Conservation (phyloP, 2,113 vertebrate species). For the Megaleporinus macrocephalus region DNA sequence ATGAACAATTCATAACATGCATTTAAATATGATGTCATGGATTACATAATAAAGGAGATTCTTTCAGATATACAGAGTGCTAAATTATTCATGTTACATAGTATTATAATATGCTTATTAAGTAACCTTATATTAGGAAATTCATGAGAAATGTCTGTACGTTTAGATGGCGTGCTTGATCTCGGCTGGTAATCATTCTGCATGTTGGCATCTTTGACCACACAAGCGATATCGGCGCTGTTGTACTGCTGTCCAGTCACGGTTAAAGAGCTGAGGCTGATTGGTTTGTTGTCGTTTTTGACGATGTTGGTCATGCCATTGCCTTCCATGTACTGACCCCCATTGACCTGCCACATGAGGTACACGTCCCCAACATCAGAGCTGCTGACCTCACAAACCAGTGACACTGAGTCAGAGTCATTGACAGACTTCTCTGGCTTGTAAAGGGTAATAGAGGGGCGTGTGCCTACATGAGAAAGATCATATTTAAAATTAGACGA, state of each 20-base stretch:
- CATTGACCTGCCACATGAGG: conserved; percentile 8
- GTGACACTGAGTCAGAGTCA: not conserved
- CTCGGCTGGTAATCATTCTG: accelerated
- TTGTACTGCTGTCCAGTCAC: not conserved
- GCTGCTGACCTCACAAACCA: conserved; percentile 40
- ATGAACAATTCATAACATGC: too few species aligned
- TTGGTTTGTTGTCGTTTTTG: not conserved
- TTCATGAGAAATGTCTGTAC: not conserved
- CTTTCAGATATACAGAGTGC: too few species aligned
- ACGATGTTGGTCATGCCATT: not conserved
- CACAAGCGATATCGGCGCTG: not conserved
- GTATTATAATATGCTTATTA: too few species aligned
- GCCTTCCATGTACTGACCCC: not conserved
- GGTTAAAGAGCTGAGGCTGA: conserved; percentile 31
- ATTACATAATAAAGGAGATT: too few species aligned
- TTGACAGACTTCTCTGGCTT: not conserved
- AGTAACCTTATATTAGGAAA: not conserved
- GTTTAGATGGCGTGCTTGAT: accelerated
- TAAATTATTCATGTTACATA: too few species aligned
- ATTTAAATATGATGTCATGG: too few species aligned
- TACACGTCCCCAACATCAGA: conserved; percentile 18
- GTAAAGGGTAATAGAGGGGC: not conserved
- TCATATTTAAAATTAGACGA: not conserved
- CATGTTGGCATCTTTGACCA: not conserved
- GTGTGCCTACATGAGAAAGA: not conserved